These are phyloP conservation scores for Pyrocephalus nanus DNA, from an alignment of 2,797 vertebrate species.

Conservation along the genomic window DNA sequence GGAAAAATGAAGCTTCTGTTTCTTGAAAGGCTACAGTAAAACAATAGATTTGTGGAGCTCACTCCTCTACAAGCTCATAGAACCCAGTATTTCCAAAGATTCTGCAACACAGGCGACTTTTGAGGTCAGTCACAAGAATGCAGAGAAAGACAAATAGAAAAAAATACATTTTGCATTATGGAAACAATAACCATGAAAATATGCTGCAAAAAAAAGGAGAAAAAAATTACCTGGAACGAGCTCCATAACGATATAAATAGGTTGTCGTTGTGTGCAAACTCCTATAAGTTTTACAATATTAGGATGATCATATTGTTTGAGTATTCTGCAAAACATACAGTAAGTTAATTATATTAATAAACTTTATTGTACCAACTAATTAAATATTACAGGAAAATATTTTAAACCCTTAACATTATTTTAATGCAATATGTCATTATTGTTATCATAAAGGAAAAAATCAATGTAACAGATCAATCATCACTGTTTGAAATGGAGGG, in stretches of 20 bases:
- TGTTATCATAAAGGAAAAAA: not conserved
- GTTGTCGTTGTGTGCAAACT: constrained; percentile 94
- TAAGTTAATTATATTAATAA: not conserved
- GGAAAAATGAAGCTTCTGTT: not conserved
- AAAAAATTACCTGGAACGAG: constrained; percentile 87
- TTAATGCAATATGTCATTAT: not conserved
- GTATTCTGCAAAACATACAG: constrained; percentile 82
- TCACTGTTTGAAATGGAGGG: not conserved
- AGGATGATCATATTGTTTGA: constrained; percentile 96
- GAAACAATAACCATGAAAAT: not conserved
- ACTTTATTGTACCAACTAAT: not conserved
- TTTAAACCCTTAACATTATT: not conserved
- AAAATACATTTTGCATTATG: not conserved
- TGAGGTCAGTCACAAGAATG: not conserved
- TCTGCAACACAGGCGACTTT: not conserved
- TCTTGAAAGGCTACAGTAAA: not conserved
- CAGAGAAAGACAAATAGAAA: not conserved
- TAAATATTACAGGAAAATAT: not conserved
- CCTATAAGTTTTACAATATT: constrained; percentile 98
- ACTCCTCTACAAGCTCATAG: not conserved
- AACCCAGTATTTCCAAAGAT: not conserved
- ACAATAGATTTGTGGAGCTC: not conserved
- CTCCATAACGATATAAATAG: constrained; percentile 98
- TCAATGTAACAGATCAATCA: not conserved
- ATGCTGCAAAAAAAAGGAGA: not conserved